Base-by-base conservation (phyloP, 37 sponge, comb jelly and placozoan species). In the Sycon ciliatum region DNA sequence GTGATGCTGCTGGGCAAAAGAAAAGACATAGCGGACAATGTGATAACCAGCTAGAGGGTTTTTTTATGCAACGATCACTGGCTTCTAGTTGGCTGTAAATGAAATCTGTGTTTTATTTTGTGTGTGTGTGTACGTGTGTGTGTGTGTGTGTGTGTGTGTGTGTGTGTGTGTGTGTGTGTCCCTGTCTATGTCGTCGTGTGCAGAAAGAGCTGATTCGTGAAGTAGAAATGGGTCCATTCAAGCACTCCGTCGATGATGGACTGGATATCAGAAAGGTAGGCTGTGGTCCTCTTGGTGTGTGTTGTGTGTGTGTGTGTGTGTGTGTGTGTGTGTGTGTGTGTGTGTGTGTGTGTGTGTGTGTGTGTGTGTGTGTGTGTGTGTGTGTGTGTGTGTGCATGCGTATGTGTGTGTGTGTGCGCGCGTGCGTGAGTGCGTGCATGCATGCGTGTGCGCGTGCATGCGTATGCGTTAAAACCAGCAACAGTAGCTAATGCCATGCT, bases 151-250 rank as follows among this genome's bases (percentile, higher is more conserved):
- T n/a, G n/a, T n/a, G n/a, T n/a, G n/a, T n/a, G n/a, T n/a, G n/a
- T 32, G 5, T 26, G 57, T 36, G 29, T 67, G 37, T 2, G 36
- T 3, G 13, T 52, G 1, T 13, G 18, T 68, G 34, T 52, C 2
- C 32, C n/a, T 28, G 53, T 38, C 22, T 4, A 37, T 39, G 7
- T 23, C 16, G 1, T 24, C 40, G 7, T 39, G 38, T 58, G n/a
- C 73, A 88, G 87, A 81, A 87, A 79, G 92, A 92, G 73, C 77
- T 96, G 52, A 96, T 92, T 57, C 83, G 89, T 38, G 89, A 96
- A 52, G 98, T 96, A 33, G 98, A 96, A 70, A 96, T 96, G 98
- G 98, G 98, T 56, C 98, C 98, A 20, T 96, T 96, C 76, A 96
- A 96, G 71, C 94, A 96, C 73, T 85, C 89, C 0, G 92, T 92